Conservation (phyloP, 2,113 vertebrate species). For the Passerina amoena region DNA sequence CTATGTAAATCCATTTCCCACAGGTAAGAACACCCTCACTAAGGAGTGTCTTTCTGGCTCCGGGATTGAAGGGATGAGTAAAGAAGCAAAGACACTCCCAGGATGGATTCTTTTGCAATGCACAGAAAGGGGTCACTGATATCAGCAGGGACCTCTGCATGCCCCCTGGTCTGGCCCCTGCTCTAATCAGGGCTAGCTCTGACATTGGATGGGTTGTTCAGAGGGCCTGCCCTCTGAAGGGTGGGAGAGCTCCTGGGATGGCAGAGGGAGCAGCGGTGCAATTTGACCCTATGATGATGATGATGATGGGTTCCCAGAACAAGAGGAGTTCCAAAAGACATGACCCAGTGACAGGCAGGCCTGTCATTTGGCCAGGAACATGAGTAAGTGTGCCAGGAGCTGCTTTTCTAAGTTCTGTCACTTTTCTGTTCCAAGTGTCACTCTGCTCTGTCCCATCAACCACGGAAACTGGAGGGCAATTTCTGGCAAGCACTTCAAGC, state of each 20-base stretch:
- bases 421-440: neutral
- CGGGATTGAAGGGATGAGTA: neutral
- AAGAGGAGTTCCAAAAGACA: neutral
- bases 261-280: rapidly evolving
- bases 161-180: neutral
- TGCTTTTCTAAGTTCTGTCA: neutral
- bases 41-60: neutral
- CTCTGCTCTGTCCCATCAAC: neutral
- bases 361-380: neutral
- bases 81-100: neutral
- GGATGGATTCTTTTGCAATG: neutral
- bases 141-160: neutral
- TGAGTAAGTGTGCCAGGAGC: neutral
- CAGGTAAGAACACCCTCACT: neutral
- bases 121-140: neutral
- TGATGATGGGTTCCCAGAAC: neutral
- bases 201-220: neutral
- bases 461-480: neutral
- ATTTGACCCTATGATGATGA: rapidly evolving
- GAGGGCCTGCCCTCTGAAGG: neutral
- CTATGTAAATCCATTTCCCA: neutral
- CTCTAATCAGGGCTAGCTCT: neutral
- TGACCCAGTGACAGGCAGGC: neutral
- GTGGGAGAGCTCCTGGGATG: neutral
- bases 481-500: neutral